Evolutionary conservation across 2,113 vertebrate genomes (phyloP), one percentile per base, ranked within the genome.

Genomic region (Syngnathus typhle): DNA sequence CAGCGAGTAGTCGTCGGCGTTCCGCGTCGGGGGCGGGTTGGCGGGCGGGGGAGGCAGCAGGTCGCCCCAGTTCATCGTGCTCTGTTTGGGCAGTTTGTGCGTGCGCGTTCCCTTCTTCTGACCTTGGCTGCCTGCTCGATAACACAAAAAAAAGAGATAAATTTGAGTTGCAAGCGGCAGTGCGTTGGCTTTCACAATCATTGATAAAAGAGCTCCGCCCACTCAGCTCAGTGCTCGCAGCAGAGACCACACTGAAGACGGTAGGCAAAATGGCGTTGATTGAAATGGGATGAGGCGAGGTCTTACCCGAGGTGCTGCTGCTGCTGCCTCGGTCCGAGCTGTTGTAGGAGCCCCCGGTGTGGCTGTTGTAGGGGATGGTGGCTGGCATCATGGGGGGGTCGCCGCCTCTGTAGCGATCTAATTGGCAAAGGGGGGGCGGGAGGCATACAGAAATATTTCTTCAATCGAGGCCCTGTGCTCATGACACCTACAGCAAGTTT

Each of bases 341-440:
- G 90, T 98, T 98, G 87, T 99, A 98, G 60, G 96, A 95, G n/a
- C 95, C 94, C 68, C 91, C 94, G 15, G 95, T 95, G 68, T 93
- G 95, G 87, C 92, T 93, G 79, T 98, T 98, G 87, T 99, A 99
- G 0, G 96, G 97, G 79, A 99, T 99, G 72, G 96, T 98, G 88
- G 93, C 92, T 72, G 94, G 93, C 87, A 93, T 88, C 87, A 93
- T 88, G 2, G 82, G 81, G 75, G 79, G 88, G 79, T 98, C 97
- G 62, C 93, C 94, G 70, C 92, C 92, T 73, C 95, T 91, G 82
- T 94, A 96, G 92, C 96, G 91, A 73, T 92, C 91, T 92, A 77
- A 47, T 60, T 21, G 52, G 52, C 44, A 47, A 16, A 3, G 13
- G 11, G 44, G 10, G 10, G 41, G 39, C 8, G 41, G 44, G 44